Base-by-base conservation (phyloP, 2,113 vertebrate species). In the Aspidoscelis tigris region DNA sequence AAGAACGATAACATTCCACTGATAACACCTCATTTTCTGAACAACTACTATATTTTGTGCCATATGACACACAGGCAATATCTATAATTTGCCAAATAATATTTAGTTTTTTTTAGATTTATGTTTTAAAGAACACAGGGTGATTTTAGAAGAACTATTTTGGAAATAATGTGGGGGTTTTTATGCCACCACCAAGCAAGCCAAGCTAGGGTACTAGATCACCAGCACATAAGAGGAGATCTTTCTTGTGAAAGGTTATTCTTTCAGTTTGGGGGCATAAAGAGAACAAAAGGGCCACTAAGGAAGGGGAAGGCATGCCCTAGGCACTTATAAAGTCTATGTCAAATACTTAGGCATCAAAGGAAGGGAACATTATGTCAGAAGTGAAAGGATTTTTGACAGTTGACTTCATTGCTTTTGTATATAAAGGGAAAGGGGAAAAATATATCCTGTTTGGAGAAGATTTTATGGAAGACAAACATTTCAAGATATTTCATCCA, bases 391-490 rank as follows among this genome's bases (percentile, higher is more conserved):
- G 39, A 72, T 24, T 47, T 81, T 61, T 39, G 43, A n/a, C 14
- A 73, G 76, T 39, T 82, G 41, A 26, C 43, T 72, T 73, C 55
- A 72, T 26, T 79, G 69, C 53, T 72, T 65, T 84, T 84, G 76
- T 74, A 78, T 74, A 74, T 79, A 84, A 83, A 39, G 43, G 69
- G 58, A 79, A 53, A 65, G 53, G 69, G 76, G 65, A 73, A 50
- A 84, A 84, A 74, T 84, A 73, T 47, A 73, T 84, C 69, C 58
- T 73, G 76, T 84, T 84, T 79, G 76, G 68, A 79, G 58, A 82
- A 79, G 2, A 33, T 66, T 78, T 65, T 74, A 41, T 33, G 44
- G 55, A 83, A 76, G 41, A 75, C 72, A 79, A 84, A 73, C 58
- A 72, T 65, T 84, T 84, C 43, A 79, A 39, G 65, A 73, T 65